Conservation (phyloP, 2,113 vertebrate species). For the Corythoichthys intestinalis region DNA sequence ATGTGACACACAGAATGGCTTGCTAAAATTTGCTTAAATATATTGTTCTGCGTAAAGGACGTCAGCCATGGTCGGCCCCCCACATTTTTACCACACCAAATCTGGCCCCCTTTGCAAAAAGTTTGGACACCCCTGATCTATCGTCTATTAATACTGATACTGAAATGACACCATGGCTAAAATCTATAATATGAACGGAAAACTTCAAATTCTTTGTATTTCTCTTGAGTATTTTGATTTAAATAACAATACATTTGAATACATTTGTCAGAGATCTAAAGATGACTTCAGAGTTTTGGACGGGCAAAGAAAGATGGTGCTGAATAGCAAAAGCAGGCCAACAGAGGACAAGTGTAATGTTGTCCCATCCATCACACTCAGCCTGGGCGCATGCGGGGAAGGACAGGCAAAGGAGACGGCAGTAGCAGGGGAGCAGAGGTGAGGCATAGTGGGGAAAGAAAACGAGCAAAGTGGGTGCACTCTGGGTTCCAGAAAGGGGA, state of each 20-base stretch:
- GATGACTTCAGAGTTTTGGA: background rate
- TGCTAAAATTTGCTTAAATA: too few relatives aligned
- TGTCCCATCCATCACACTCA: constrained; percentile 72
- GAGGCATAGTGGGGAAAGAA: constrained; percentile 38
- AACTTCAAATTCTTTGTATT: background rate
- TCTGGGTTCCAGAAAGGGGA: constrained; percentile 46
- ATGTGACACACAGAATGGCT: too few relatives aligned
- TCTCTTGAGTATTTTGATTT: too few relatives aligned
- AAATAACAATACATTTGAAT: constrained; percentile 16
- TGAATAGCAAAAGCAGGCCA: constrained; percentile 67
- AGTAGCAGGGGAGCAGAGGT: constrained; percentile 58
- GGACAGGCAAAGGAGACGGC: constrained; percentile 68
- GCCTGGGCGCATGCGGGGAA: constrained; percentile 58
- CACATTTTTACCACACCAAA: too few relatives aligned
- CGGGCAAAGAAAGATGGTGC: constrained; percentile 30
- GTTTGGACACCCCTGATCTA: too few relatives aligned
- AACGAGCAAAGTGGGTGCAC: constrained; percentile 25
- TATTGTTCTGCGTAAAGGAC: too few relatives aligned
- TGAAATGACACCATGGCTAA: background rate
- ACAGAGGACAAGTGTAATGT: constrained; percentile 73
- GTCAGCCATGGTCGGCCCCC: too few relatives aligned
- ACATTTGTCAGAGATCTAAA: background rate
- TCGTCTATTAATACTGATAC: background rate
- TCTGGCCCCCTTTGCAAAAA: too few relatives aligned
- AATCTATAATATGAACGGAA: background rate